Evolutionary conservation across 2,113 vertebrate species (phyloP), one percentile per base, ranked within the genome.

Genomic region (Oryzias curvinotus): DNA sequence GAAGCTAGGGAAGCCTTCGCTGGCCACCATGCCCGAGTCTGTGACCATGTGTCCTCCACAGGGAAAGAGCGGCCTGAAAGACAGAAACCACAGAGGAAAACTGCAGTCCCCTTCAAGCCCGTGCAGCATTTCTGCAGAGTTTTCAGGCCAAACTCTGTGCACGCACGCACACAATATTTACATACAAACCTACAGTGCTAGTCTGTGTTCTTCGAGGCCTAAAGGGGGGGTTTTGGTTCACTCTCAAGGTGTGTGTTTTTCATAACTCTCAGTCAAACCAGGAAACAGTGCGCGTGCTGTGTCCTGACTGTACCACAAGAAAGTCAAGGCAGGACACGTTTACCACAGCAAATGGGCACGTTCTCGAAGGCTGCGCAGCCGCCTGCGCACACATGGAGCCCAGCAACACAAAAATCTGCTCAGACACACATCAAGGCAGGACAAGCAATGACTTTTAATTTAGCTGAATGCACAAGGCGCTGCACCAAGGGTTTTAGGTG

Each of bases 1-100:
- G 68, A 81, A 79, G 72, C 75, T 90, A 30, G 95, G 95, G 84
- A 96, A 97, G 7, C 91, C 92, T 71, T 95, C 95, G 14, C 94
- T 97, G 80, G 91, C 95, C 71, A 97, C 89, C 57, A 95, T 94
- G 55, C 93, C 94, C 0, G 92, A 93, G 50, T 96, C 94, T 7
- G 87, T 92, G 1, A 89, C 91, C 71, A 95, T 69, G 60, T 94
- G 92, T 21, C 95, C 95, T 52, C 95, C 95, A 3, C 95, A 97
- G 53, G 81, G 83, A 88, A 96, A 96, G 75, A 90, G 61, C 0
- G 95, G 95, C 89, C 95, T 90, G 63, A 56, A 48, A 58, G 45
- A 74, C 14, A 61, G 16, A 58, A 62, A 4, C 14, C 19, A 19
- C 12, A 57, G 1, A 25, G 43, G 48, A 52, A 74, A 19, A 18